Base-by-base conservation (phyloP, 2,888 invertebrate genomes). In the Leptothorax acervorum region DNA sequence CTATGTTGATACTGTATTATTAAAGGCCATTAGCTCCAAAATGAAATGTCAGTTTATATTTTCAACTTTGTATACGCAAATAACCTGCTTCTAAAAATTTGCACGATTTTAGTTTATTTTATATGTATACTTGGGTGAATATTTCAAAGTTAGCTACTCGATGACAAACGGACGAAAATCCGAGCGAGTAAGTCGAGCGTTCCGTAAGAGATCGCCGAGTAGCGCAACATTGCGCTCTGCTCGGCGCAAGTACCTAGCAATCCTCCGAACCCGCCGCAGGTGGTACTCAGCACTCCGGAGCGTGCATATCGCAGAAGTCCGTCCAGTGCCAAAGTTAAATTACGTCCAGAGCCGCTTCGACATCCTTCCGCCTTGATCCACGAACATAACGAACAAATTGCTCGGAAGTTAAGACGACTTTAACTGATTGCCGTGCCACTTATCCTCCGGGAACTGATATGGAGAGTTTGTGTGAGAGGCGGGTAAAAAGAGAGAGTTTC, bases 261-360 rank as follows among this genome's bases (percentile, higher is more conserved):
- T 71, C 45, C 39, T 18, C 55, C 35, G 23, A 35, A 78, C n/a
- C 28, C 45, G 62, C 39, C 60, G 63, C 85, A 68, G 70, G 62
- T 83, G 53, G 75, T 73, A 66, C 75, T 68, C 57, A 35, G 78
- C 60, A 51, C 79, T 84, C 65, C 76, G 63, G 70, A 76, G 15
- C 73, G 79, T 81, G 60, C 83, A 74, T 86, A 83, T 85, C 85
- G 76, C 68, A 11, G 57, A 84, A 84, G 71, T 79, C 78, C 78
- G 60, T 63, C 73, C 86, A 82, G 83, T 83, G 62, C 71, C 85
- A 76, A 87, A 87, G 86, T 87, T 87, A 87, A 87, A 87, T 87
- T 86, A 84, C 84, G 66, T 74, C 82, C 87, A 82, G 79, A 84
- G 74, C 66, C 79, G 73, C 57, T 60, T 76, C 78, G 75, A 74